A percentile compares a stretch with the other conserved stretches of the same genome.
Conservation (phyloP, 2,888 invertebrate genomes). For the Luffia ferchaultella region DNA sequence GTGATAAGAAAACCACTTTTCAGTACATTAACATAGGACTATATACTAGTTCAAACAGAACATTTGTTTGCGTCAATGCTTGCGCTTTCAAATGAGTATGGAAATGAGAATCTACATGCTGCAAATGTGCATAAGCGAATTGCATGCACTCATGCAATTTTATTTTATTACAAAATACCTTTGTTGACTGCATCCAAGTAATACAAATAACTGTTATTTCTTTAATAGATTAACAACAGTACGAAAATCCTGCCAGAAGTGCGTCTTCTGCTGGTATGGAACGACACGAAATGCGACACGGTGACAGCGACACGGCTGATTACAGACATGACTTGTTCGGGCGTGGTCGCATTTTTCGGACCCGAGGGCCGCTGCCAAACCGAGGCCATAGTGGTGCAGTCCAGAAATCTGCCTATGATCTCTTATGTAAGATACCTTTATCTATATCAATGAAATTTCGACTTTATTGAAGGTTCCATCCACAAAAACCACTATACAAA, state of each 20-base stretch:
- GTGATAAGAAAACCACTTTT: too few species aligned
- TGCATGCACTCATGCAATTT: too few species aligned
- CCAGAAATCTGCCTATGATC: conserved; percentile 95
- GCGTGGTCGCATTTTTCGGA: conserved; percentile 92
- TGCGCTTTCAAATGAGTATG: too few species aligned
- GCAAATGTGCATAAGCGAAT: too few species aligned
- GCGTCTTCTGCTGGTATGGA: conserved; percentile 76
- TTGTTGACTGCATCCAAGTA: too few species aligned
- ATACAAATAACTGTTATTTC: too few species aligned
- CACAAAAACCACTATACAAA: background rate
- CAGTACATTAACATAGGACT: too few species aligned
- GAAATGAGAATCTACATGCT: too few species aligned
- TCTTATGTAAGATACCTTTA: conserved; percentile 96
- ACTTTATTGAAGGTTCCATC: background rate
- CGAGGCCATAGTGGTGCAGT: conserved; percentile 94
- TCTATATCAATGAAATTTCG: too few species aligned
- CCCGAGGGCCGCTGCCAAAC: conserved; percentile 94
- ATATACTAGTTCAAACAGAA: too few species aligned
- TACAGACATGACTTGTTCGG: conserved; percentile 90
- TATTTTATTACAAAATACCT: too few species aligned
- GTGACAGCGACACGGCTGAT: conserved; percentile 83
- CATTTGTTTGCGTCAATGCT: too few species aligned
- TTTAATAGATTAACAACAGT: conserved; percentile 75
- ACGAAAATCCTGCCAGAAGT: conserved; percentile 77
- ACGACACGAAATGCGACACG: conserved; percentile 87